Evolutionary conservation across 2,113 vertebrate genomes (phyloP), one percentile per base, ranked within the genome.

Genomic region (Pelvicachromis taeniatus): DNA sequence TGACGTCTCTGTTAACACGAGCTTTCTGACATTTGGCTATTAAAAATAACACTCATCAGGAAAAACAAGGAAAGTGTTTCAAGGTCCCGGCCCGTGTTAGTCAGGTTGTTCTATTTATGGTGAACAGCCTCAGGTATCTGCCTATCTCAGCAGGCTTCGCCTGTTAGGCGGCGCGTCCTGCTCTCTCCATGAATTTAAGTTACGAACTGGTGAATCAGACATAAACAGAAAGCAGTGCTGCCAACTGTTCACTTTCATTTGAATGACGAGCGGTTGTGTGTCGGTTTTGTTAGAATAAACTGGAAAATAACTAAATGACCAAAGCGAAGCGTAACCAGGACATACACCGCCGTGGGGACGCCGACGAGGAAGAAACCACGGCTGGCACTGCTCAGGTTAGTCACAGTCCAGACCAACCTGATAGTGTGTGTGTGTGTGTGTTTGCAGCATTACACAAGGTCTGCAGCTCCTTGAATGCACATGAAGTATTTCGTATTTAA

Each of bases 311-410:
- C n/a, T 9, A 45, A 23, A 45, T 8, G 4, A 70, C 38, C 13
- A 0, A 70, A 70, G 0, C 4, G 13, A 14, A 1, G 4, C 23
- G 38, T 26, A 70, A 26, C 21, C 8, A 4, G 2, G 3, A 14
- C 21, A 21, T 70, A 45, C 40, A 0, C 0, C 2, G 0, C 1
- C 3, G 3, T 0, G 21, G 45, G 65, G 40, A 26, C 26, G 65
- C 40, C 3, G 1, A 9, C 45, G 5, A 4, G 38, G 63, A 68
- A 14, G 65, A 26, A 7, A 48, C 21, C 23, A 29, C 0, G 0
- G 26, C 21, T 40, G 21, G 40, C 8, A 26, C 65, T 45, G 23
- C 1, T 70, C 38, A 17, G 8, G 65, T 26, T 3, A 45, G 40
- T 45, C 40, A 10, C 8, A 45, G 40, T 48, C 35, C 4, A 9